These are phyloP conservation scores for Choloepus hoffmanni DNA, from an alignment of 2,113 vertebrate species.

Conservation along the genomic window DNA sequence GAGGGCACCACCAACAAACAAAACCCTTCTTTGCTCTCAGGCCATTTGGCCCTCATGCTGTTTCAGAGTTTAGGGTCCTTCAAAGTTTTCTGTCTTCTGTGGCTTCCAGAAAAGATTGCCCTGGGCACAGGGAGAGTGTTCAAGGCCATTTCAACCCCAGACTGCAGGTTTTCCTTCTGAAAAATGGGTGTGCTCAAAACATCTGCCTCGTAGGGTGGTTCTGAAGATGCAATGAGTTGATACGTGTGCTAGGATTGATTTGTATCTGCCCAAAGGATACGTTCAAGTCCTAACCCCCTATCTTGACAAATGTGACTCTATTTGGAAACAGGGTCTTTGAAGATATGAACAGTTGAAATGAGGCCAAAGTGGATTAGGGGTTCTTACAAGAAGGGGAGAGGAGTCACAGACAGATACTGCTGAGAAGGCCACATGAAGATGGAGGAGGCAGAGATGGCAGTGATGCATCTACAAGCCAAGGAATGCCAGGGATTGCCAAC, in stretches of 20 bases:
- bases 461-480: too few species aligned
- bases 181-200: background rate
- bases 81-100: background rate
- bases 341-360: too few species aligned
- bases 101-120: slow-evolving; percentile 26
- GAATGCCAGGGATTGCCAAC: too few species aligned
- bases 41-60: background rate
- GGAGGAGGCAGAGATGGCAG: too few species aligned
- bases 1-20: background rate
- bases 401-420: too few species aligned
- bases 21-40: background rate
- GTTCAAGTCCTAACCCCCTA: too few species aligned
- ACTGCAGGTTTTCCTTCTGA: background rate
- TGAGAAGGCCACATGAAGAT: too few species aligned
- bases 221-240: background rate
- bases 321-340: too few species aligned
- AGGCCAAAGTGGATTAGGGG: too few species aligned
- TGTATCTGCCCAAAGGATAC: too few species aligned
- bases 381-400: too few species aligned
- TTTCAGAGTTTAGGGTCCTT: background rate
- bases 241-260: fast-evolving
- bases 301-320: too few species aligned
- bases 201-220: background rate
- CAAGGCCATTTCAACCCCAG: background rate
- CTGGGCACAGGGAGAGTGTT: background rate